Evolutionary conservation across 1,140 invertebrate genomes (phyloP).

Genomic region (Cardiocondyla obscurior): DNA sequence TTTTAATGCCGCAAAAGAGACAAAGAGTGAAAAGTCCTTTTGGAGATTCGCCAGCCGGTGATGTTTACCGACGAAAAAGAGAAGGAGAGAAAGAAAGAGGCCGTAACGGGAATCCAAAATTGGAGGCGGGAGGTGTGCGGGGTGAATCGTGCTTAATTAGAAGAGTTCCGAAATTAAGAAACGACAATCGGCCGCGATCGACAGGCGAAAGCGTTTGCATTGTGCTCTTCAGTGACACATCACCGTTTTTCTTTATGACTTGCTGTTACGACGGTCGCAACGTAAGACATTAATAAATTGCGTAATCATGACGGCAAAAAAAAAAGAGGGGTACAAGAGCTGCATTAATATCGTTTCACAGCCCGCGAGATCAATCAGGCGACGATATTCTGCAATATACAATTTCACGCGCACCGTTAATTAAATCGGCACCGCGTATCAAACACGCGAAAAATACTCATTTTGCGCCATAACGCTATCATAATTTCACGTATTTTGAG

Average conservation of each 20-base stretch:
- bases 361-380: slow-evolving; percentile 13
- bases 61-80: slow-evolving; percentile 68
- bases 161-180: slow-evolving; percentile 46
- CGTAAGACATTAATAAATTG: slow-evolving; percentile 25
- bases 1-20: slow-evolving; percentile 75
- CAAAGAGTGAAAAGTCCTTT: slow-evolving; percentile 66
- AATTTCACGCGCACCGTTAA: slow-evolving; percentile 19
- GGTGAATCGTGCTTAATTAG: slow-evolving; percentile 46
- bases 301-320: slow-evolving; percentile 16
- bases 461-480: slow-evolving; percentile 11
- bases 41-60: slow-evolving; percentile 72
- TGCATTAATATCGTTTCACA: slow-evolving; percentile 36
- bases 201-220: slow-evolving; percentile 34
- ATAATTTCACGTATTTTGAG: slow-evolving; percentile 30
- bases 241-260: slow-evolving; percentile 30
- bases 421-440: slow-evolving; percentile 21
- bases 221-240: slow-evolving; percentile 26
- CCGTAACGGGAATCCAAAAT: background rate
- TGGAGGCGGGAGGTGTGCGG: background rate
- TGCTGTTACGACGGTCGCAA: slow-evolving; percentile 9
- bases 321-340: slow-evolving; percentile 34
- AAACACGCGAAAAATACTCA: slow-evolving; percentile 23
- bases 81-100: background rate
- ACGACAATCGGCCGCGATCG: slow-evolving; percentile 27
- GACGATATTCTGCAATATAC: background rate